Conservation (phyloP, 2,888 invertebrate species). For the Kryphioiulus occultus region DNA sequence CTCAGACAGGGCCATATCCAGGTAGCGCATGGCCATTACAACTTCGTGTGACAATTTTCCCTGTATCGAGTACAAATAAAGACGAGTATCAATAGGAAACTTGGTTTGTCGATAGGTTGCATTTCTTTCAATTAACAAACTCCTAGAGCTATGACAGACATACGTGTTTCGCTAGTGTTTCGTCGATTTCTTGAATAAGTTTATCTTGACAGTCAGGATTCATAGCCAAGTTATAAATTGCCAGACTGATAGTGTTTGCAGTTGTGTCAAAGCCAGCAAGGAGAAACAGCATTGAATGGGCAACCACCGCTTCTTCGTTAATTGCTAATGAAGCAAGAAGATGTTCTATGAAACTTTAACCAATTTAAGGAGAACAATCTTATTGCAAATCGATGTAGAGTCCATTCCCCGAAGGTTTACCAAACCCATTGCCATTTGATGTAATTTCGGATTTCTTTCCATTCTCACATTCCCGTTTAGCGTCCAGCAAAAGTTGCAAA, state of each 20-base stretch:
- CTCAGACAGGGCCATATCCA: conserved; percentile 44
- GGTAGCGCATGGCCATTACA: conserved; percentile 38
- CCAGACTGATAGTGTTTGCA: conserved; percentile 25
- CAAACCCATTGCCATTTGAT: neutral
- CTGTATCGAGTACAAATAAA: neutral
- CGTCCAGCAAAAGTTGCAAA: conserved; percentile 48
- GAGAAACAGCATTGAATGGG: conserved; percentile 47
- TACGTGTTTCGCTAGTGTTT: conserved; percentile 46
- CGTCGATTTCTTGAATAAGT: conserved; percentile 46
- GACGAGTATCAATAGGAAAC: neutral
- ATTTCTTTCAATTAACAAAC: neutral
- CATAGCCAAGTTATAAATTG: conserved; percentile 24
- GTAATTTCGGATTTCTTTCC: neutral
- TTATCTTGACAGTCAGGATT: conserved; percentile 50
- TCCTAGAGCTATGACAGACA: neutral
- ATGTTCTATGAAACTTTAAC: too few relatives aligned
- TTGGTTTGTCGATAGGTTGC: neutral
- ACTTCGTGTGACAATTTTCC: conserved; percentile 42
- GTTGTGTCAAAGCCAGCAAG: conserved; percentile 50
- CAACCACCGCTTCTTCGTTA: conserved; percentile 37
- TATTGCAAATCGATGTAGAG: neutral
- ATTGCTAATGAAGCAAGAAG: conserved; percentile 25
- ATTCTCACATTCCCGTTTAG: neutral
- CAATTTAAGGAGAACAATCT: too few relatives aligned
- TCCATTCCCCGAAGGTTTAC: neutral